These are phyloP conservation scores for Ptiloglossa arizonensis DNA, from an alignment of 1,140 invertebrate genomes.

Conservation along the genomic window DNA sequence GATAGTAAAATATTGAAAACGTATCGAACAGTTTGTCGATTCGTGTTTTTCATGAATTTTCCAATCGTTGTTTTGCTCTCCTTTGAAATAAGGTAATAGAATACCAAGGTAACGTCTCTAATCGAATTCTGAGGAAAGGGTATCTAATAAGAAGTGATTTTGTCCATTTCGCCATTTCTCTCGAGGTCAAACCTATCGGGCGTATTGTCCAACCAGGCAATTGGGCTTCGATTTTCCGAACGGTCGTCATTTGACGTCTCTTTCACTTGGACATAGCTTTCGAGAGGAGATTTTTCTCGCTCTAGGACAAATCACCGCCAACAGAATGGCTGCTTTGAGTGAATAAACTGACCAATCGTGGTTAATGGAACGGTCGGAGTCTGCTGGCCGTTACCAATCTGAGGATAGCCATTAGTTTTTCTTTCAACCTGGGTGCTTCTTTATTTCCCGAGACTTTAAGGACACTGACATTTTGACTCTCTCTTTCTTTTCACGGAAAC, in stretches of 20 bases:
- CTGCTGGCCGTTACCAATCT: slow-evolving; percentile 32
- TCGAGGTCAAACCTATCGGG: not conserved
- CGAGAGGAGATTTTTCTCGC: slow-evolving; percentile 27
- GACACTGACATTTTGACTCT: not conserved
- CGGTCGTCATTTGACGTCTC: slow-evolving; percentile 27
- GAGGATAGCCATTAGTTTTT: slow-evolving; percentile 25
- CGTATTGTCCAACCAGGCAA: slow-evolving; percentile 27
- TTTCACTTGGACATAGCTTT: not conserved
- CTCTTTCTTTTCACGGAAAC: not conserved
- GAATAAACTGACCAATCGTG: slow-evolving; percentile 46
- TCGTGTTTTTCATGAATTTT: not conserved
- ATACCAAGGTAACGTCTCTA: not conserved
- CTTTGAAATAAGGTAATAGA: not conserved
- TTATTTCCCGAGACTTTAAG: slow-evolving; percentile 1
- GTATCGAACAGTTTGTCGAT: too few relatives aligned
- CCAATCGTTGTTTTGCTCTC: not conserved
- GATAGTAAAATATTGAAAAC: too few relatives aligned
- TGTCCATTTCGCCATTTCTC: slow-evolving; percentile 4
- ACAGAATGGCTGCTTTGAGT: slow-evolving; percentile 9
- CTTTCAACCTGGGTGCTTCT: not conserved
- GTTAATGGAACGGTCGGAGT: slow-evolving; percentile 25
- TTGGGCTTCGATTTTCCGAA: slow-evolving; percentile 30
- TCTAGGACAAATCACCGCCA: slow-evolving; percentile 20
- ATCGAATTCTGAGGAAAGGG: not conserved
- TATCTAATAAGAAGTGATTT: slow-evolving; percentile 22